phyloP scores from a whole-genome alignment of 2,797 vertebrate genomes.

The Buphagus erythrorhynchus region DNA sequence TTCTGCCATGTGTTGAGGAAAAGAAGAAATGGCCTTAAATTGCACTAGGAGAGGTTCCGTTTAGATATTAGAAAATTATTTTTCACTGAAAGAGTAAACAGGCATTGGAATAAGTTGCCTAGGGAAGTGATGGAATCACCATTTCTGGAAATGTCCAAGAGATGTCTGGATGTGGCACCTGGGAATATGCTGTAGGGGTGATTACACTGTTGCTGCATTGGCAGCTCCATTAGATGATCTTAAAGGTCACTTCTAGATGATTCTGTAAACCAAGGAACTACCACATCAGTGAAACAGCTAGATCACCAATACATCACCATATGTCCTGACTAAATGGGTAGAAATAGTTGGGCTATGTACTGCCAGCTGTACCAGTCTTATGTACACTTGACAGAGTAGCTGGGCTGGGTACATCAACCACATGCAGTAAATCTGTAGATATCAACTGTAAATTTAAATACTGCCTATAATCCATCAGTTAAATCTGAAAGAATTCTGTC shows the following conservation, averaged over 20 bases:
- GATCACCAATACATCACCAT: background rate
- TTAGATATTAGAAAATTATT: background rate
- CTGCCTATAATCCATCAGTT: background rate
- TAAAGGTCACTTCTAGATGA: background rate
- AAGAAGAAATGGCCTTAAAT: background rate
- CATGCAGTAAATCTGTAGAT: background rate
- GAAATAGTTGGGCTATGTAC: background rate
- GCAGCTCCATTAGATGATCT: background rate
- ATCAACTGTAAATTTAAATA: background rate
- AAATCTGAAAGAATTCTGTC: background rate
- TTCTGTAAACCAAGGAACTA: background rate
- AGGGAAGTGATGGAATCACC: background rate
- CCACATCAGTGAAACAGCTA: background rate
- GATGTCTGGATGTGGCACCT: background rate
- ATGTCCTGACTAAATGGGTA: background rate
- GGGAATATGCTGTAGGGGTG: background rate
- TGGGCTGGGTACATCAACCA: background rate
- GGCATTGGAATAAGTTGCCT: background rate
- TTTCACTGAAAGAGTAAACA: background rate
- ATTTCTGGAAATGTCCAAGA: background rate
- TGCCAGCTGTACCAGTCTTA: background rate
- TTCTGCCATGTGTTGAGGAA: background rate
- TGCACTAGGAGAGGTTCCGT: background rate
- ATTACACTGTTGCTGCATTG: background rate
- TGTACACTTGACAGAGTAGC: background rate